Percentiles rank a stretch among this genome's conserved stretches.
Evolutionary conservation across 2,113 vertebrate genomes (phyloP).

Genomic region (Paratilapia polleni): DNA sequence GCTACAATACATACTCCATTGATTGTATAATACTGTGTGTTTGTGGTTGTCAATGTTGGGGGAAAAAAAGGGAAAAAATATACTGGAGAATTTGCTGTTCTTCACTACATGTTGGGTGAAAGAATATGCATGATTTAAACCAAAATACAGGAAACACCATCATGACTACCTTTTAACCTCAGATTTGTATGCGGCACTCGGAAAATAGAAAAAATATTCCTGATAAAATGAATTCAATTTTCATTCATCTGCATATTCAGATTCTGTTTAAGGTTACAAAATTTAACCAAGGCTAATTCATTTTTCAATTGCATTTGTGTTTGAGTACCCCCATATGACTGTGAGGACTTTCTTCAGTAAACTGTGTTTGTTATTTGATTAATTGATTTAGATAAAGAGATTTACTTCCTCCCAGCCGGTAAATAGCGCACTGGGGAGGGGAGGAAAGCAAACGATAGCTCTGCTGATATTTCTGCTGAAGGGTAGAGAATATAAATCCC

Average conservation of each 20-base stretch:
- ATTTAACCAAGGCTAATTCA: conserved; percentile 10
- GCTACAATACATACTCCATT: neutral
- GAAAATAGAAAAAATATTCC: neutral
- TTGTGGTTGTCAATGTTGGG: neutral
- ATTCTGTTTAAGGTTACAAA: neutral
- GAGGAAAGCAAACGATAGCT: conserved; percentile 64
- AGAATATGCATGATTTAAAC: neutral
- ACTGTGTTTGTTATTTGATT: conserved; percentile 62
- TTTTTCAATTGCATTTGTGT: conserved; percentile 17
- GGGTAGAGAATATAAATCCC: conserved; percentile 69
- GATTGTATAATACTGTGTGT: neutral
- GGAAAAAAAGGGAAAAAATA: neutral
- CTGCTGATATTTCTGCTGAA: conserved; percentile 74
- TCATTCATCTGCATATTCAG: neutral
- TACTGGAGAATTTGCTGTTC: neutral
- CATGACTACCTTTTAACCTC: neutral
- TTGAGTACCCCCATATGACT: conserved; percentile 19
- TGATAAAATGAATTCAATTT: neutral
- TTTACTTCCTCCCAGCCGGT: conserved; percentile 70
- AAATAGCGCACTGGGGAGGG: conserved; percentile 65
- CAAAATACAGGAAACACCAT: neutral
- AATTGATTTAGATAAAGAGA: conserved; percentile 71
- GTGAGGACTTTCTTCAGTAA: conserved; percentile 34
- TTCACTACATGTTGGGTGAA: neutral
- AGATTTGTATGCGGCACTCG: neutral